These are phyloP conservation scores for Myocastor coypus DNA, from an alignment of 2,113 vertebrate genomes.

Conservation along the genomic window DNA sequence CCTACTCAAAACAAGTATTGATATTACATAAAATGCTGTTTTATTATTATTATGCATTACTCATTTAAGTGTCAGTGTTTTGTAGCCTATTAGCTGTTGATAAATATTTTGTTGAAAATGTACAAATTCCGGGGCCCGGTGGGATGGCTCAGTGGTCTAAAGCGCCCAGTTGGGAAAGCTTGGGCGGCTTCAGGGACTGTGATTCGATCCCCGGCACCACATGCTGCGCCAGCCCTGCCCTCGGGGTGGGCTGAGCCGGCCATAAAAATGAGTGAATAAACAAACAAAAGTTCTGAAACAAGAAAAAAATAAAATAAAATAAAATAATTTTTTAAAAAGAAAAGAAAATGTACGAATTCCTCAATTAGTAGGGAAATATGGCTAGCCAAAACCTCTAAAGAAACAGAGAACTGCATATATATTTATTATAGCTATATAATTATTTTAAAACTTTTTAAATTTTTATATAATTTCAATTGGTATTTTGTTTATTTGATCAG, in stretches of 20 bases:
- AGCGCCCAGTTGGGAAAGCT: no score
- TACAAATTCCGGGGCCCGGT: no score
- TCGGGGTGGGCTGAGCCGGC: no score
- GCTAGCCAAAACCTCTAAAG: background rate
- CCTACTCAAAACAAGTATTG: slow-evolving; percentile 32
- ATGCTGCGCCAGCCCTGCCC: no score
- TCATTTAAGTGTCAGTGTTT: background rate
- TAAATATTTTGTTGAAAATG: slow-evolving; percentile 26
- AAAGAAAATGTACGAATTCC: background rate
- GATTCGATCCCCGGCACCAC: no score
- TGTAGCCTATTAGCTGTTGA: slow-evolving; percentile 1
- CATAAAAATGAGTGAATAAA: no score
- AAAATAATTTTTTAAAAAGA: no score
- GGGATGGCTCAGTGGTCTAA: no score
- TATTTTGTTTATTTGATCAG: background rate
- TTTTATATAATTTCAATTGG: background rate
- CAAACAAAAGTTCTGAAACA: no score
- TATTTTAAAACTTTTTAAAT: background rate
- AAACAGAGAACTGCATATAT: background rate
- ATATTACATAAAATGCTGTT: background rate
- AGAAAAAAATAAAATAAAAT: no score
- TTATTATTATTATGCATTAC: background rate
- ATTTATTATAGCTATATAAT: background rate
- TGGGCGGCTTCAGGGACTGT: no score
- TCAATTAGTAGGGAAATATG: background rate